These are phyloP conservation scores for Lordiphosa andalusiaca DNA, from an alignment of 2,888 invertebrate genomes.

Conservation along the genomic window DNA sequence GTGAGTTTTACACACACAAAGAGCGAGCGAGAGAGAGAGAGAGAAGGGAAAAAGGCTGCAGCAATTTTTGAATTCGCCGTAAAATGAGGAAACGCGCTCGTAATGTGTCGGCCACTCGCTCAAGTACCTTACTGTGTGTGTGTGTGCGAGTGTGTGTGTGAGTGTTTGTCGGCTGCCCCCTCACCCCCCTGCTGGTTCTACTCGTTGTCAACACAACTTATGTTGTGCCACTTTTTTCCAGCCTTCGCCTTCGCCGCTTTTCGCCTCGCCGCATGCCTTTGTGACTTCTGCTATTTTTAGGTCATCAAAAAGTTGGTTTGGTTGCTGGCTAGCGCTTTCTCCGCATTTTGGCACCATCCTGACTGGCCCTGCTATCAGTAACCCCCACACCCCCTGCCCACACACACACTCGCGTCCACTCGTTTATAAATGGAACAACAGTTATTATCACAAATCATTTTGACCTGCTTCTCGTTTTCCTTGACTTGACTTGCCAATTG, in stretches of 20 bases:
- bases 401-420: slow-evolving; percentile 13
- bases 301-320: slow-evolving; percentile 47
- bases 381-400: too few relatives aligned
- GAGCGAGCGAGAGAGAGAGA: slow-evolving; percentile 1
- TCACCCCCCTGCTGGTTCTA: slow-evolving; percentile 10
- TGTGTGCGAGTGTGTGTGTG: slow-evolving; percentile 5
- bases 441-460: slow-evolving; percentile 69
- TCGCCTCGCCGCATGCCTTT: slow-evolving; percentile 53
- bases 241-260: slow-evolving; percentile 20
- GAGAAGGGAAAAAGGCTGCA: slow-evolving; percentile 11
- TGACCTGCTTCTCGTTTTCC: slow-evolving; percentile 55
- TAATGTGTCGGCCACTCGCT: neutral
- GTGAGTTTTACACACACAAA: slow-evolving; percentile 39
- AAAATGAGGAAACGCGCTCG: slow-evolving; percentile 14
- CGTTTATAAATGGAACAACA: slow-evolving; percentile 58
- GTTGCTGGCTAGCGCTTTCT: slow-evolving; percentile 46
- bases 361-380: too few relatives aligned
- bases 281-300: slow-evolving; percentile 74
- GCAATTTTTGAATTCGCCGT: slow-evolving; percentile 31
- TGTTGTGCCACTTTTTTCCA: slow-evolving; percentile 66
- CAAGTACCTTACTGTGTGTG: neutral
- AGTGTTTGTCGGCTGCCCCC: neutral
- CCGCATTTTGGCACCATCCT: slow-evolving; percentile 5
- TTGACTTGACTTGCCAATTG: slow-evolving; percentile 27
- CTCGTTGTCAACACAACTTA: slow-evolving; percentile 73